Evolutionary conservation across 2,888 invertebrate species (phyloP).

Genomic region (Boloria selene): DNA sequence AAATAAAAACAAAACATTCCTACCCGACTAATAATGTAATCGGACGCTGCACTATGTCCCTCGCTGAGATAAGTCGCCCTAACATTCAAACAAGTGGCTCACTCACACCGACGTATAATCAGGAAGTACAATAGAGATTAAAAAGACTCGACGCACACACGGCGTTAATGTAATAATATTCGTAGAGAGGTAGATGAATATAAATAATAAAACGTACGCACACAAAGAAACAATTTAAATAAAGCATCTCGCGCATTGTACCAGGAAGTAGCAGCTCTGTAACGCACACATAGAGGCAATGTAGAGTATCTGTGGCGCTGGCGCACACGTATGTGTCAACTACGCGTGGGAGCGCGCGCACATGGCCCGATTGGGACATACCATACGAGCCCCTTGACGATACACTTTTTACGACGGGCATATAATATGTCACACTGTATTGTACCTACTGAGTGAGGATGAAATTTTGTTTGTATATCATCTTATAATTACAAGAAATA

Average conservation of each 20-base stretch:
- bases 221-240: constrained; percentile 77
- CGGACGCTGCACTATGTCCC: constrained; percentile 81
- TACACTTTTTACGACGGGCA: constrained; percentile 73
- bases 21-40: constrained; percentile 66
- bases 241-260: constrained; percentile 78
- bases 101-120: constrained; percentile 71
- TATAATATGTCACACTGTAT: constrained; percentile 58
- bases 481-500: too few species aligned
- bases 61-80: constrained; percentile 80
- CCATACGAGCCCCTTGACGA: constrained; percentile 78
- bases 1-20: constrained; percentile 45
- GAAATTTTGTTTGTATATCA: too few species aligned
- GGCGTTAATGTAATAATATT: constrained; percentile 75
- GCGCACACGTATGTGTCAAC: constrained; percentile 76
- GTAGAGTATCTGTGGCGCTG: constrained; percentile 64
- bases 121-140: constrained; percentile 82
- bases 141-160: constrained; percentile 75
- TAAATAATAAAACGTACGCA: constrained; percentile 77
- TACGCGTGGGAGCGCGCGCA: constrained; percentile 81
- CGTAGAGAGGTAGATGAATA: constrained; percentile 70
- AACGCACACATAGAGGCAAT: constrained; percentile 64
- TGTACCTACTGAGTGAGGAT: too few species aligned
- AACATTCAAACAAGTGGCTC: constrained; percentile 81
- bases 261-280: constrained; percentile 79
- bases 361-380: constrained; percentile 80